Percentiles rank a stretch among this genome's conserved stretches.
These are phyloP conservation scores for Rynchops niger DNA, from an alignment of 2,113 vertebrate species.

Conservation along the genomic window DNA sequence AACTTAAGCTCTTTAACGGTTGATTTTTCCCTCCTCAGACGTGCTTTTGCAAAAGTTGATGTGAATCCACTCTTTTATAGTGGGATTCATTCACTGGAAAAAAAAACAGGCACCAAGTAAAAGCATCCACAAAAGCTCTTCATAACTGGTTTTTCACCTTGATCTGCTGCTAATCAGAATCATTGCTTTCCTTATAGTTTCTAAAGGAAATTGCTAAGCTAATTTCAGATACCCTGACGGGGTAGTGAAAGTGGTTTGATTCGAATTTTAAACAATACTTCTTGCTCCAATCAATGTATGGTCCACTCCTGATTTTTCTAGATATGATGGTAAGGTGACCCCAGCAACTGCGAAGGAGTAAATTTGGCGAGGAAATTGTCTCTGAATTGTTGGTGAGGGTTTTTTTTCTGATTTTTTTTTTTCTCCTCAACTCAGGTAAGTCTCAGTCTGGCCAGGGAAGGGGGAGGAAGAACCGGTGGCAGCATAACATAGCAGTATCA, in stretches of 20 bases:
- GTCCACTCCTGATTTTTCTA: background rate
- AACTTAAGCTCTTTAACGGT: background rate
- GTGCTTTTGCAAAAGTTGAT: background rate
- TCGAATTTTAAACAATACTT: background rate
- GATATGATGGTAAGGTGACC: rapidly evolving
- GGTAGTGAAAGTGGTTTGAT: background rate
- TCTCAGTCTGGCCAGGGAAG: background rate
- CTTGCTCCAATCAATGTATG: background rate
- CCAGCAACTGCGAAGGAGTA: background rate
- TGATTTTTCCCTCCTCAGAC: background rate
- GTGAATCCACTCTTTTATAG: background rate
- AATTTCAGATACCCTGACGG: background rate
- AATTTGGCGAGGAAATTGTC: background rate
- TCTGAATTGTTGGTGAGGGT: rapidly evolving
- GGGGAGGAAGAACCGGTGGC: background rate
- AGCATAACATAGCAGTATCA: background rate
- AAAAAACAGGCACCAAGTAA: background rate
- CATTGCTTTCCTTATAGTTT: background rate
- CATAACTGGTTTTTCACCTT: background rate
- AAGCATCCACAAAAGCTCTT: background rate
- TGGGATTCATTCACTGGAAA: background rate
- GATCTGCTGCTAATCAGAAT: background rate
- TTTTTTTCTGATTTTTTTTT: background rate
- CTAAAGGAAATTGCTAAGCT: background rate
- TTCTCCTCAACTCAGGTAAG: rapidly evolving